Conservation (phyloP, 2,888 invertebrate species). For the Slavum lentiscoides region DNA sequence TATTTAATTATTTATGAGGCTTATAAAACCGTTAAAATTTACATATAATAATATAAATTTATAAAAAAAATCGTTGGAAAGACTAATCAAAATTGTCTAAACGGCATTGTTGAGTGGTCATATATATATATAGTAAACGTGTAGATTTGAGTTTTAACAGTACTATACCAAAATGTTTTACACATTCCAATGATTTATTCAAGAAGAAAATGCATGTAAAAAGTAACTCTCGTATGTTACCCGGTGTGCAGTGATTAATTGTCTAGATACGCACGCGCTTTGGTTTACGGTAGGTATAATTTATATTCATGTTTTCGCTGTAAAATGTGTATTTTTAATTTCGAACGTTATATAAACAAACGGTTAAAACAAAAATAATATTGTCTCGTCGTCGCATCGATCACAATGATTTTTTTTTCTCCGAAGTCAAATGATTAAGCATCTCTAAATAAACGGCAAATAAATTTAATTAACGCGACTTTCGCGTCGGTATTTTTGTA, state of each 20-base stretch:
- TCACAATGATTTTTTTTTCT: neutral
- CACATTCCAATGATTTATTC: slow-evolving; percentile 23
- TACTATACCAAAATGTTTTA: neutral
- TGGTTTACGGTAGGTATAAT: slow-evolving; percentile 1
- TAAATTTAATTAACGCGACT: too few species aligned
- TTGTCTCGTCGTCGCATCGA: neutral
- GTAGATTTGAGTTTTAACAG: slow-evolving; percentile 20
- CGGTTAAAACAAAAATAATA: neutral
- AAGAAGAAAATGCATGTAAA: slow-evolving; percentile 31
- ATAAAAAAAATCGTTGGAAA: neutral
- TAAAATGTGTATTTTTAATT: neutral
- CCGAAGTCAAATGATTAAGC: neutral
- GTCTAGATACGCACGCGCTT: slow-evolving; percentile 9
- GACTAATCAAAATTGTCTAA: neutral
- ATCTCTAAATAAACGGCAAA: neutral
- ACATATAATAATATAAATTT: neutral
- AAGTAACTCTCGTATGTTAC: slow-evolving; percentile 16
- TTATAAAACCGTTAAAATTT: neutral
- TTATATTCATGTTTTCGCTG: slow-evolving; percentile 20
- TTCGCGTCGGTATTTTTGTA: too few species aligned
- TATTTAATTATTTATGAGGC: neutral
- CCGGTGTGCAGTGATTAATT: slow-evolving; percentile 21
- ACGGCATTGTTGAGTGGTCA: slow-evolving; percentile 14
- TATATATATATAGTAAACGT: slow-evolving; percentile 9
- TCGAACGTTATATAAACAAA: neutral